Base-by-base conservation (phyloP, 1,140 invertebrate genomes). In the Aphis gossypii region DNA sequence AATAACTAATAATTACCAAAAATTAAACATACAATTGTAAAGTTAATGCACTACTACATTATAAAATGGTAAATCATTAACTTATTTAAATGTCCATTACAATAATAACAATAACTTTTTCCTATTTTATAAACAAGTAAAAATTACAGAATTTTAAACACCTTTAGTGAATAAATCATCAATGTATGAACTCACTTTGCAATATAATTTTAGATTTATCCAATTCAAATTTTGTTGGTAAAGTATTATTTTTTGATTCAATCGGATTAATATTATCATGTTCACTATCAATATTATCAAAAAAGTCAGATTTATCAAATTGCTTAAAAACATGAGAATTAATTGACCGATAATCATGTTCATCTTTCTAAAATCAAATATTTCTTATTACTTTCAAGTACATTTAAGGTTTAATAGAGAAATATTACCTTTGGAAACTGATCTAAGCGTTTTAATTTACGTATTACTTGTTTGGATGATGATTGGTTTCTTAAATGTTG, bases 361-460 rank as follows among this genome's bases (percentile, higher is more conserved):
- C 68, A 38, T 92, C 90, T 82, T 51, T 92, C 90, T 92, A 92
- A 76, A 91, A 68, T 46, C 82, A 82, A 48, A 51, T 83, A 11
- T 18, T 30, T 25, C 4, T 92, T 82, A 82, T 92, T 92, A 82
- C 0, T 60, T 2, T 48, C 0, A 46, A 76, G 1, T 44, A 82
- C 21, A 38, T 35, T 0, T 25, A 46, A 46, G 1, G 14, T 51
- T 25, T 23, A 48, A 20, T 48, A 44, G 7, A 90, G 7, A 60
- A 60, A 90, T 90, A 14, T 60, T 90, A 90, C 89, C 51, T 90
- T 90, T 14, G 56, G 25, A n/a, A 90, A 9, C 44, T 68, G 89
- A 44, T 90, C 56, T 30, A 93, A 86, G 35, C 35, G 86, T 54
- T 93, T 93, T 25, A 93, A 18, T 93, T 86, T 93, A 86, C 92